Evolutionary conservation across 2,797 vertebrate species (phyloP), one percentile per base, ranked within the genome.

Genomic region (Hippocampus kuda): DNA sequence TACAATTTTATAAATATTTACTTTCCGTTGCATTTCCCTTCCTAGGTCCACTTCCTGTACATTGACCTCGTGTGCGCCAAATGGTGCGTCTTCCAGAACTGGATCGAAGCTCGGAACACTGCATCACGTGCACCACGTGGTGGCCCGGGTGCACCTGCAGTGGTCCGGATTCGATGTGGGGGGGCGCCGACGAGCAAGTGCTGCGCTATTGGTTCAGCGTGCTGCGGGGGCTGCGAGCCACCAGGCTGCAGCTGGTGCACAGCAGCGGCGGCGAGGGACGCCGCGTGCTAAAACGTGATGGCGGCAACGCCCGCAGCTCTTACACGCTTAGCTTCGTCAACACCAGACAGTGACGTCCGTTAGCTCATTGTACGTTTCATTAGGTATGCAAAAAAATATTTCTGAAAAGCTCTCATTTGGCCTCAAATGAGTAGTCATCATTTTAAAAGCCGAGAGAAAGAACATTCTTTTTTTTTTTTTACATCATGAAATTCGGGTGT

Each of bases 321-420:
- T 92, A 91, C 84, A 92, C 86, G 13, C 88, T 92, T 51, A 91
- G 87, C 77, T 92, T 90, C 91, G 84, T 89, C 71, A 91, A 91
- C 83, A 88, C 72, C 1, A 81, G 57, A 51, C 76, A 72, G 73
- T 86, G 70, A 82, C 54, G 73, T 41, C 53, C 66, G 75, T 56
- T 60, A 38, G 34, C 49, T 72, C 34, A 57, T 18, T 8, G 34
- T 1, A 63, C 16, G 3, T 62, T 56, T 26, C n/a, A 26, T 56
- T 56, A 11, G n/a, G 53, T 3, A 56, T 54, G 22, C 20, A 13
- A 60, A 41, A 34, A 44, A 22, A 68, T 44, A 68, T 1, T 61
- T 61, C 26, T 34, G 7, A 16, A 49, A 49, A 44, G 12, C 42
- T 10, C 42, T 42, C 11, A 42, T 9, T 44, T 44, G 42, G 42